A percentile compares a stretch with the other conserved stretches of the same genome.
phyloP scores from a whole-genome alignment of 37 sponge, comb jelly and placozoan genomes.

The Theonella swinhoei region DNA sequence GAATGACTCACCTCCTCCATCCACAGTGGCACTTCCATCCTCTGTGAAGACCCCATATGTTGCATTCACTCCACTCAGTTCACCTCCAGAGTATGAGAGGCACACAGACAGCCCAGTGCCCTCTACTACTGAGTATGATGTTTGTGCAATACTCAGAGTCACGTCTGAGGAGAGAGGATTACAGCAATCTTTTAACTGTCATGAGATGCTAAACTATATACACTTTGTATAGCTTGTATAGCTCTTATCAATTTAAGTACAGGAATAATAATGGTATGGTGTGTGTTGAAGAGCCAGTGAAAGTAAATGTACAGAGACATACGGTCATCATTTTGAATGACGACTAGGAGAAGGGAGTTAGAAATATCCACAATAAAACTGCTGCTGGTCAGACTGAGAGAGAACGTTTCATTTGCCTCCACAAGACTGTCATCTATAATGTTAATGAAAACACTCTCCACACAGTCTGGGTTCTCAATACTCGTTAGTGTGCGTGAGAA shows the following conservation, averaged over 20 bases:
- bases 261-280: no score
- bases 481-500: background rate
- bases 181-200: no score
- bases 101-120: background rate
- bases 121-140: background rate
- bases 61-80: background rate
- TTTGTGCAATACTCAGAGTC: background rate
- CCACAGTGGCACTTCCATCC: background rate
- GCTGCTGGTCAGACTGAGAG: background rate
- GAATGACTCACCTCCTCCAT: background rate
- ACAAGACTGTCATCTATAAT: background rate
- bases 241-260: no score
- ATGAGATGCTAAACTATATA: no score
- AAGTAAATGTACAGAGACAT: no score
- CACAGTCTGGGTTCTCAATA: background rate
- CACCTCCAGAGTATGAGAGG: background rate
- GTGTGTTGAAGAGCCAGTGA: no score
- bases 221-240: no score
- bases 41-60: background rate
- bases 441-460: background rate
- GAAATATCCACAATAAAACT: background rate
- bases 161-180: no score
- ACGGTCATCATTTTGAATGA: background rate
- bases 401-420: background rate
- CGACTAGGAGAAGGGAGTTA: background rate